Evolutionary conservation across 2,797 vertebrate species (phyloP).

Genomic region (Ctenopoma multispine): DNA sequence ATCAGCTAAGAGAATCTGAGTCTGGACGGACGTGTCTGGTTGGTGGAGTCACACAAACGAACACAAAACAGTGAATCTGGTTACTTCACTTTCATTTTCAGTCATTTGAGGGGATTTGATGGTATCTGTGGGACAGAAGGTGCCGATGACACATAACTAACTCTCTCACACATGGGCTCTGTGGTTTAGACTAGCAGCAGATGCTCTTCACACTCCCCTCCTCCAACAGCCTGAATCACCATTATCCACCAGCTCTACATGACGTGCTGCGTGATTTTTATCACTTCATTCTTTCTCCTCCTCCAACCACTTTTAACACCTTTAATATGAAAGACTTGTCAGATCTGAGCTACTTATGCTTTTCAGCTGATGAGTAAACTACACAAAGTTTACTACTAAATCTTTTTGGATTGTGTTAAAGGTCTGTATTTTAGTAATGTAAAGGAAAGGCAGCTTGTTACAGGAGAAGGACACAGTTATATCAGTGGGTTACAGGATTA

Average conservation of each 20-base stretch:
- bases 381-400: neutral
- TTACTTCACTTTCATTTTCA: neutral
- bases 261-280: conserved; percentile 14
- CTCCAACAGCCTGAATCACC: conserved; percentile 36
- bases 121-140: conserved; percentile 4
- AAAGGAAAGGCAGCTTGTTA: too few species aligned
- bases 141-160: conserved; percentile 1
- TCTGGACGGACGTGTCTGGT: too few species aligned
- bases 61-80: too few species aligned
- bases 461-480: too few species aligned
- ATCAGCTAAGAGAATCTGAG: too few species aligned
- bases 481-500: too few species aligned
- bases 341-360: neutral
- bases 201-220: conserved; percentile 60
- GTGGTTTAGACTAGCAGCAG: conserved; percentile 34
- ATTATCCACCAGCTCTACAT: conserved; percentile 10
- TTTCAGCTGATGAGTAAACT: neutral
- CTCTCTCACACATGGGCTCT: conserved; percentile 5
- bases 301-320: neutral
- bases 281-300: neutral
- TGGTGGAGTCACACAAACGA: too few species aligned
- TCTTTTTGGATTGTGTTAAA: too few species aligned
- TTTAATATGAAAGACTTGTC: neutral
- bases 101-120: neutral
- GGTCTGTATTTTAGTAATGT: too few species aligned